Percentiles rank a stretch among this genome's conserved stretches.
Evolutionary conservation across 2,113 vertebrate genomes (phyloP).

Genomic region (Thryonomys swinderianus): DNA sequence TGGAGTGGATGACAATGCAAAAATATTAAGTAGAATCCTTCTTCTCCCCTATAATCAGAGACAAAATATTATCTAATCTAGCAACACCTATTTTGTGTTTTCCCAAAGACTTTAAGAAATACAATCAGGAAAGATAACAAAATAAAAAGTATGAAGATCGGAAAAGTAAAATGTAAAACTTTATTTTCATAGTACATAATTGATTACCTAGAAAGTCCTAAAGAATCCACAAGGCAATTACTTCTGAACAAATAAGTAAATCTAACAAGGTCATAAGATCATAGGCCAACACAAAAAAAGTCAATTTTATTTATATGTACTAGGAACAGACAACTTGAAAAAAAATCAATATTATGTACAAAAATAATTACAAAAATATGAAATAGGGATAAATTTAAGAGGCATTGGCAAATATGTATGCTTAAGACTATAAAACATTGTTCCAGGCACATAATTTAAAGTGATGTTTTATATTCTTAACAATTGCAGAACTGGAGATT

Average conservation of each 20-base stretch:
- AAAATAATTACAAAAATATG: not conserved
- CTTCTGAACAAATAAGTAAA: conserved; percentile 22
- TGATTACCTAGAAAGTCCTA: not conserved
- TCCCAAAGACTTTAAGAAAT: not conserved
- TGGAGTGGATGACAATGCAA: not conserved
- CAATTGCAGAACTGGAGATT: not conserved
- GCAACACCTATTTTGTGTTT: not conserved
- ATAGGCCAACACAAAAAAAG: conserved; percentile 39
- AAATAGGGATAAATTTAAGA: not conserved
- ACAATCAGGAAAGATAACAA: not conserved
- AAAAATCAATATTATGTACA: conserved; percentile 13
- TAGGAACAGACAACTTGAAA: conserved; percentile 21
- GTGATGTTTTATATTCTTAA: not conserved
- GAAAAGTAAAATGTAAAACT: not conserved
- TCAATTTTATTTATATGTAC: not conserved
- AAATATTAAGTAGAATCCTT: not conserved
- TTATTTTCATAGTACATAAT: conserved; percentile 4
- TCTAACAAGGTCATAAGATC: not conserved
- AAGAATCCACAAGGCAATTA: not conserved
- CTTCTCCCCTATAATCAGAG: not conserved
- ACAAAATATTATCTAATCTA: not conserved
- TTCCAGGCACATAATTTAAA: not conserved
- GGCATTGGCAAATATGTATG: not conserved
- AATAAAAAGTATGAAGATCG: not conserved
- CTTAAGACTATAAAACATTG: not conserved